A percentile compares a stretch with the other conserved stretches of the same genome.
phyloP scores from a whole-genome alignment of 2,888 invertebrate genomes.

The Cephus pygmeus region DNA sequence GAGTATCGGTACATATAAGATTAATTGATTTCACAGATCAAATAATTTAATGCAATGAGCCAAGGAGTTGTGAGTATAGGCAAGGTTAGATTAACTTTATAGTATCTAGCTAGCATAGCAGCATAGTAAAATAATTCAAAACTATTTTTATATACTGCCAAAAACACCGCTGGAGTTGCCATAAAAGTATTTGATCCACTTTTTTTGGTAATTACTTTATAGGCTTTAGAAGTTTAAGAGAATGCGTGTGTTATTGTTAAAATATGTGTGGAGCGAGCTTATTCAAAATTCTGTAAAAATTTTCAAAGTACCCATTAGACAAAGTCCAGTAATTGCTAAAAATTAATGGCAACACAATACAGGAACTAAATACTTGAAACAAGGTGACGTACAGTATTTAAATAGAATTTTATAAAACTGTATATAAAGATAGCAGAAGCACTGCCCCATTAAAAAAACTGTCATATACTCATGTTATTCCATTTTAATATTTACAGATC shows the following conservation, averaged over 20 bases:
- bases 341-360: neutral
- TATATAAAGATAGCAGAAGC: neutral
- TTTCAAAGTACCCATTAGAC: neutral
- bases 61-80: neutral
- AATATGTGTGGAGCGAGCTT: neutral
- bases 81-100: neutral
- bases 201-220: neutral
- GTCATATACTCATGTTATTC: neutral
- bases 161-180: neutral
- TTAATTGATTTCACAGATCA: neutral
- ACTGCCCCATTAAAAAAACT: neutral
- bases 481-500: neutral
- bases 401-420: neutral
- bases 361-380: neutral
- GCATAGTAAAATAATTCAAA: neutral
- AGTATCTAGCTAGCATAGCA: neutral
- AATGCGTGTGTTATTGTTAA: neutral
- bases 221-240: neutral
- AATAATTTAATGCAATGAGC: neutral
- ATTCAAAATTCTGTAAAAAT: neutral
- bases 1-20: neutral
- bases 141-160: neutral
- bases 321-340: neutral
- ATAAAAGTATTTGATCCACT: neutral
- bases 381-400: neutral